Base-by-base conservation (phyloP, 92 coral and sea anemone species). In the Siderastrea siderea region DNA sequence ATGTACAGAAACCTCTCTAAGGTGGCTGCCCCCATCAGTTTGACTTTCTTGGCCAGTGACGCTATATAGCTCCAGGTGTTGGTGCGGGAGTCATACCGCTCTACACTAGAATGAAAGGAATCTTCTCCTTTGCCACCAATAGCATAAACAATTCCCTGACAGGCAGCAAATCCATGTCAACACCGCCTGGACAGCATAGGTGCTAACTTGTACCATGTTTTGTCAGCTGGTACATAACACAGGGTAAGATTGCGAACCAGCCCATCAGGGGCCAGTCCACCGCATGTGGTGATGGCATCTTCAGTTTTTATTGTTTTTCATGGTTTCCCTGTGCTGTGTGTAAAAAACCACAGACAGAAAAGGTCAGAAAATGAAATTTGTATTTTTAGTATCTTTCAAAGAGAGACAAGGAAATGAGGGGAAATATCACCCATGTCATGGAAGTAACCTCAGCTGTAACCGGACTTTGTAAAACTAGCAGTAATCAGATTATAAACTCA, bases 121-220 rank as follows among this genome's bases (percentile, higher is more conserved):
- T 83, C 93, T 86, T 93, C 98, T 44, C 93, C 98, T 75, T 95
- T 89, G 47, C 98, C 98, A n/a, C 98, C 98, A 66, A 95, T 83
- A 9, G 98, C 98, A 45, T 93, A 95, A 68, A 95, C 59, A 79
- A 90, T 93, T 17, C 93, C 98, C 45, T 66, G 88, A 52, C 96
- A 93, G 57, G 88, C 85, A 3, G 84, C 86, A 9, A 95, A 78
- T 4, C 98, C 98, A 74, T 95, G 98, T 10, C 98, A 88, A 64
- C 94, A 95, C 52, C 98, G 91, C 75, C 92, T 95, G 73, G 75
- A 63, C 46, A 70, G 85, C 98, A 95, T 95, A 1, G 93, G 94
- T 2, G 96, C 94, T 11, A 95, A 77, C 78, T 93, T 91, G 59
- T 93, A 86, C 98, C 98, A 95, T 63, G 87, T 75, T 43, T 71